Base-by-base conservation (phyloP, 2,888 invertebrate genomes). In the Dexiosoma caninum region DNA sequence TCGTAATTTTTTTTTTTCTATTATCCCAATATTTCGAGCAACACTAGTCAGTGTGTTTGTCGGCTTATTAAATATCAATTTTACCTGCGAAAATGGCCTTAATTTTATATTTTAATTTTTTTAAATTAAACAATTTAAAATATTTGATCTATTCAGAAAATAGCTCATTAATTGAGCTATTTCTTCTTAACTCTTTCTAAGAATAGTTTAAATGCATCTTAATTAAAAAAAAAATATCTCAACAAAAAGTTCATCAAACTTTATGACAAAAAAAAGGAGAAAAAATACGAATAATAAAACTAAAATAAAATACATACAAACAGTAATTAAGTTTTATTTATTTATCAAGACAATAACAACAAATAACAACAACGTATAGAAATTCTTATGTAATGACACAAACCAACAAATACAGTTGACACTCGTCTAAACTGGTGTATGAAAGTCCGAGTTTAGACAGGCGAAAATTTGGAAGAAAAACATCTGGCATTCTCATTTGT, bases 371-470 rank as follows among this genome's bases (percentile, higher is more conserved):
- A 59, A 74, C 55, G n/a, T n/a, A 72, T 69, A 77, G 57, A 81
- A 77, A 81, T 81, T 81, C 81, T 81, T 81, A 81, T 74, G 77
- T 77, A 81, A 81, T 81, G 77, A 77, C 72, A 78, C 46, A 78
- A 57, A 62, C 30, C 55, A 60, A 40, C 40, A 66, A 49, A 49
- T 42, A 51, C 27, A 6, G 27, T 6, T n/a, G n/a, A n/a, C 27
- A 27, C 27, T 3, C 3, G 27, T 27, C 3, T 5, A 27, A 6
- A 27, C 6, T 5, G 27, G 6, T 27, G 27, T 27, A 27, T 6
- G 27, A 27, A 5, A 6, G 27, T 3, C 6, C 27, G 3, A 3
- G 3, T 27, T 27, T 27, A 27, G 3, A 27, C n/a, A n/a, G n/a
- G n/a, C n/a, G n/a, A n/a, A n/a, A n/a, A n/a, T n/a, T n/a, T n/a